Conservation (phyloP, 2,888 invertebrate genomes). For the Mimas tiliae region DNA sequence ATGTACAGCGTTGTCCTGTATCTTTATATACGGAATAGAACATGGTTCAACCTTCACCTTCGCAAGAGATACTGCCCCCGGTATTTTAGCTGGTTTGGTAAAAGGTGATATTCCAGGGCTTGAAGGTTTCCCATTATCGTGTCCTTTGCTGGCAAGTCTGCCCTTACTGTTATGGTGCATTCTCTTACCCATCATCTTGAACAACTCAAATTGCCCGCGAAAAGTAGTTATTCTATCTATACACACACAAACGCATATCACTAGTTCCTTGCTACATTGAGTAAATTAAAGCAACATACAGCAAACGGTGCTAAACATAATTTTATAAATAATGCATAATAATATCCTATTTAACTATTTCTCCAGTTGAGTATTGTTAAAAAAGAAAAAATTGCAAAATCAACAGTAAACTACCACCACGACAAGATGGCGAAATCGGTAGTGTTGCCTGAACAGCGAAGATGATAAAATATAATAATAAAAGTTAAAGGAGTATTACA, state of each 20-base stretch:
- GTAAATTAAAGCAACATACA: slow-evolving; percentile 13
- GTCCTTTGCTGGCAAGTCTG: slow-evolving; percentile 78
- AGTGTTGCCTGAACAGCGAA: slow-evolving; percentile 12
- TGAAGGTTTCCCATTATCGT: slow-evolving; percentile 79
- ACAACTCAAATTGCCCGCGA: slow-evolving; percentile 71
- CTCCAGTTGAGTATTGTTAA: not conserved
- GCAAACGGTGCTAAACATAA: not conserved
- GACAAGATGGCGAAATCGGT: slow-evolving; percentile 51
- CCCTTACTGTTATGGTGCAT: slow-evolving; percentile 82
- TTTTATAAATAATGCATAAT: not conserved
- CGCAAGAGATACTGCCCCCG: slow-evolving; percentile 68
- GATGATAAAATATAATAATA: not conserved
- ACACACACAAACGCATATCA: slow-evolving; percentile 22
- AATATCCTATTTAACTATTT: not conserved
- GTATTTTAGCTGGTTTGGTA: slow-evolving; percentile 77
- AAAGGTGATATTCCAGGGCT: slow-evolving; percentile 80
- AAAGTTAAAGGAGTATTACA: no score
- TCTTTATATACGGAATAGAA: slow-evolving; percentile 87
- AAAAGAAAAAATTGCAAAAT: slow-evolving; percentile 41
- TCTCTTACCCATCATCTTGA: slow-evolving; percentile 78
- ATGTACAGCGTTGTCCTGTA: slow-evolving; percentile 87
- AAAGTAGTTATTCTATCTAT: slow-evolving; percentile 29
- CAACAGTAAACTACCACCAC: slow-evolving; percentile 29
- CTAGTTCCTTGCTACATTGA: not conserved
- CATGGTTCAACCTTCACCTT: slow-evolving; percentile 76